Percentiles rank a stretch among this genome's conserved stretches.
Evolutionary conservation across 2,888 invertebrate species (phyloP).

Genomic region (Andrena minutula): DNA sequence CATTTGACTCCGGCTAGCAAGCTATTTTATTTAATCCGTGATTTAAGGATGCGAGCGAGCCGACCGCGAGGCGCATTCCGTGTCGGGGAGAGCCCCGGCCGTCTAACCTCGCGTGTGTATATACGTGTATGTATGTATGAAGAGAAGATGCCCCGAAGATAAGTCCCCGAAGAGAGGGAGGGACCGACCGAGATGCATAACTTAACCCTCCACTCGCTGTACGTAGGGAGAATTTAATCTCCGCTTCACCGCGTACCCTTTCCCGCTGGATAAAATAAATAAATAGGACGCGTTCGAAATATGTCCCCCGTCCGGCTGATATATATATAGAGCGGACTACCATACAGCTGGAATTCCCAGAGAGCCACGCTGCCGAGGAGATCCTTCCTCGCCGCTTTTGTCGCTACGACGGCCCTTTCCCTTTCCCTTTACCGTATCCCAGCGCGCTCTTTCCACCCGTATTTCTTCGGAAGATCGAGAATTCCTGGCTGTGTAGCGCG

Average conservation of each 20-base stretch:
- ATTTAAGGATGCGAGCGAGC: constrained; percentile 77
- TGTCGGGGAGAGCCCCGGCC: constrained; percentile 52
- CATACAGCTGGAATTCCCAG: constrained; percentile 69
- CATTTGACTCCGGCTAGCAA: constrained; percentile 76
- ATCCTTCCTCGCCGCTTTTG: constrained; percentile 60
- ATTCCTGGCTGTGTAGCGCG: constrained; percentile 62
- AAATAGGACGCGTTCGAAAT: constrained; percentile 79
- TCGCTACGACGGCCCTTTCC: constrained; percentile 46
- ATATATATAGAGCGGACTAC: constrained; percentile 78
- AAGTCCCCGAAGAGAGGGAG: constrained; percentile 75
- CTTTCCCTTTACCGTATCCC: neutral
- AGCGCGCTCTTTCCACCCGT: constrained; percentile 18
- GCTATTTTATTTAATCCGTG: constrained; percentile 82
- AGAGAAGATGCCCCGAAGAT: constrained; percentile 79
- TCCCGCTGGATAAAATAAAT: constrained; percentile 76
- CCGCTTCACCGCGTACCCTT: constrained; percentile 57
- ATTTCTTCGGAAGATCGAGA: constrained; percentile 64
- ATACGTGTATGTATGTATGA: constrained; percentile 40
- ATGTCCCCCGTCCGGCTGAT: constrained; percentile 78
- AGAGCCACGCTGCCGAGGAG: constrained; percentile 26
- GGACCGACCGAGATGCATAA: constrained; percentile 81
- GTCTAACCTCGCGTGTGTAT: constrained; percentile 49
- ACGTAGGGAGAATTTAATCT: constrained; percentile 79
- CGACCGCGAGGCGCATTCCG: constrained; percentile 67
- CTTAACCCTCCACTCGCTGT: constrained; percentile 74